Base-by-base conservation (phyloP, 2,113 vertebrate genomes). In the Gasterosteus aculeatus region DNA sequence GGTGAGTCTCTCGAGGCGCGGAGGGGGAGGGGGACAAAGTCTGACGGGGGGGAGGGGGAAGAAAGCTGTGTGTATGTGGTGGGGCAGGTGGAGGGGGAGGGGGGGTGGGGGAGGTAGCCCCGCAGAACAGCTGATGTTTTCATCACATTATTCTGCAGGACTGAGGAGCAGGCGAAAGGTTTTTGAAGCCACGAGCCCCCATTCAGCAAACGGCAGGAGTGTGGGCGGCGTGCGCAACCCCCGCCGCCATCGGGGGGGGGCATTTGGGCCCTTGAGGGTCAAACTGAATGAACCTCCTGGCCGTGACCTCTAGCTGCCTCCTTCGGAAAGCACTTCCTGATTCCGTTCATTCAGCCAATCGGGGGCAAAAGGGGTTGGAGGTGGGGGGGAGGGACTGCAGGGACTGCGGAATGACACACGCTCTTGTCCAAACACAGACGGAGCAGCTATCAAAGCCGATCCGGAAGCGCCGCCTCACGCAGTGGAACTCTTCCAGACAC, bases 301-400 rank as follows among this genome's bases (percentile, higher is more conserved):
- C 75, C 77, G 67, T 61, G 83, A 91, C 87, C 86, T 77, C 49
- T 1, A 75, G 78, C 61, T 41, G 77, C 65, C 81, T 67, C 72
- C 83, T 65, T 14, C 1, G 11, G 75, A 66, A 85, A 81, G 71
- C 38, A 61, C 83, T 89, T 84, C 89, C 78, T 80, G 82, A 51
- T 77, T 26, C 69, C 54, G 15, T 79, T 86, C 72, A 78, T 72
- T 63, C 75, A 69, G 69, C 85, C 87, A 88, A 89, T 89, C 69
- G 38, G 69, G 73, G 53, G 53, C 33, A 35, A 35, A 39, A 68
- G 82, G 10, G 56, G 73, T 10, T 26, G 38, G 72, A 26, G 22
- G 22, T 26, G 22, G 22, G 22, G 22, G 22, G 1, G 22, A 26
- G 22, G 22, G 22, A n/a, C n/a, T n/a, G n/a, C 26, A 11, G 75